Conservation (phyloP, 2,888 invertebrate genomes). For the Charanyca ferruginea region DNA sequence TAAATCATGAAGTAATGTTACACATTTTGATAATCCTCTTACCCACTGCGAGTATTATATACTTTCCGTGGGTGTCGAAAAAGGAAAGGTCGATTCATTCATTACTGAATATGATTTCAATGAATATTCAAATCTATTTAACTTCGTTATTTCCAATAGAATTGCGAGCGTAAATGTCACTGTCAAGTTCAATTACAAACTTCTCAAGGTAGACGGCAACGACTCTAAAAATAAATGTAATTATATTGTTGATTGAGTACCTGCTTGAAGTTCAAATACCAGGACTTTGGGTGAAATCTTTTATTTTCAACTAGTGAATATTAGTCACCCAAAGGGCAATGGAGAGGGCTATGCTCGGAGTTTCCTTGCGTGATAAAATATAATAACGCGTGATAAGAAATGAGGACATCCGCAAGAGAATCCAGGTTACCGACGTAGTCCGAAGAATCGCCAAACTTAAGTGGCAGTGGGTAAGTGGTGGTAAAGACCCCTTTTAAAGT, state of each 20-base stretch:
- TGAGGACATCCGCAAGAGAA: too few relatives aligned
- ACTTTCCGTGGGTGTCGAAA: too few relatives aligned
- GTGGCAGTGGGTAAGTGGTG: too few relatives aligned
- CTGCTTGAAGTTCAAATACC: background rate
- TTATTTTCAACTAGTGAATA: background rate
- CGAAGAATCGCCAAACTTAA: too few relatives aligned
- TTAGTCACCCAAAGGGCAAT: too few relatives aligned
- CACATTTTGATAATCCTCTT: background rate
- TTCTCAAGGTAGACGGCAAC: slow-evolving; percentile 10
- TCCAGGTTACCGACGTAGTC: too few relatives aligned
- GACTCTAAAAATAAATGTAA: slow-evolving; percentile 16
- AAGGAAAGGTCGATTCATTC: slow-evolving; percentile 6
- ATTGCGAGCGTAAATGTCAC: slow-evolving; percentile 26
- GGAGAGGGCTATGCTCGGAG: too few relatives aligned
- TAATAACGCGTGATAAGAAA: too few relatives aligned
- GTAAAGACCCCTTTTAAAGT: too few relatives aligned
- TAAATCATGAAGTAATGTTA: too few relatives aligned
- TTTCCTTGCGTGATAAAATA: too few relatives aligned
- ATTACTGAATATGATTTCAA: slow-evolving; percentile 31
- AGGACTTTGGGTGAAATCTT: background rate
- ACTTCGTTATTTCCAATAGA: slow-evolving; percentile 30
- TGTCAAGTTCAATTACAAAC: slow-evolving; percentile 39
- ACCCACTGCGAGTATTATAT: slow-evolving; percentile 8
- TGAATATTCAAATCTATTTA: slow-evolving; percentile 32
- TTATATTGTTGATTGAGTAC: slow-evolving; percentile 25